A percentile compares a stretch with the other conserved stretches of the same genome.
phyloP scores from a whole-genome alignment of 2,888 invertebrate genomes.

The Allacma fusca region DNA sequence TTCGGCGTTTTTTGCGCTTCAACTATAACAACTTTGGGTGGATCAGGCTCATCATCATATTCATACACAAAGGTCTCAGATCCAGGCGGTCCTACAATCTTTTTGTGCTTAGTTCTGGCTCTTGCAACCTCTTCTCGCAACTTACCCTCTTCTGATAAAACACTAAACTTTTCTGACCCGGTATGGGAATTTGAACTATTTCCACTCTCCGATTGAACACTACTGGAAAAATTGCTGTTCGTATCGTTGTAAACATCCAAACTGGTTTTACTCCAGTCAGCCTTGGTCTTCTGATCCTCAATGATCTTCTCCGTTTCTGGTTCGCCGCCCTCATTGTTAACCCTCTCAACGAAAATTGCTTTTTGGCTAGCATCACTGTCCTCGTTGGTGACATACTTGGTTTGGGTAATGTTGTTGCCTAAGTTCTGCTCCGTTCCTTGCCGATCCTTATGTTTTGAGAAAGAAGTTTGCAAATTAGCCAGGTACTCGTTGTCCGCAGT shows the following conservation, averaged over 20 bases:
- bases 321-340: background rate
- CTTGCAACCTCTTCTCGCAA: no score
- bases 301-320: constrained; percentile 21
- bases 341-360: background rate
- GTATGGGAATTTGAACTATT: no score
- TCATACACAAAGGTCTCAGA: no score
- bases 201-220: no score
- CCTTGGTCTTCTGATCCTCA: background rate
- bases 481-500: background rate
- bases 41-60: no score
- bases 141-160: no score
- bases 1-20: no score
- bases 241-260: background rate
- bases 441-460: background rate
- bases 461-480: background rate
- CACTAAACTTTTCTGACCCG: no score
- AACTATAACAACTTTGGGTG: no score
- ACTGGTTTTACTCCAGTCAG: background rate
- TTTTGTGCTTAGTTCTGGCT: no score
- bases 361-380: constrained; percentile 3
- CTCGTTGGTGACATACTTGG: background rate
- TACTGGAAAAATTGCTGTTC: background rate
- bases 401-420: background rate
- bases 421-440: background rate
- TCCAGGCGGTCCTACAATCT: no score